Base-by-base conservation (phyloP, 2,113 vertebrate genomes). In the Seriola aureovittata region DNA sequence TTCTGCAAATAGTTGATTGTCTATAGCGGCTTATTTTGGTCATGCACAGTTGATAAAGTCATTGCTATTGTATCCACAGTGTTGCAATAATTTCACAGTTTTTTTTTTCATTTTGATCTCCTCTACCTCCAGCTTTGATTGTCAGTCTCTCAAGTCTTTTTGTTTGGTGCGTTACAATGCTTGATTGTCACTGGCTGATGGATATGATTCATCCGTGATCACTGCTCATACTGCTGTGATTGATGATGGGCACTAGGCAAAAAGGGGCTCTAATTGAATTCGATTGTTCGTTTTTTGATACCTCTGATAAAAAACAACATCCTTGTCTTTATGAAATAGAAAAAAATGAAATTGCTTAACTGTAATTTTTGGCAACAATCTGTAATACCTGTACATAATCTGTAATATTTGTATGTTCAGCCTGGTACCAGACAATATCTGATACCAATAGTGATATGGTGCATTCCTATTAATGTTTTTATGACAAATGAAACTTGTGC, bases 1-100 rank as follows among this genome's bases (percentile, higher is more conserved):
- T 75, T 90, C 85, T 86, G 85, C 57, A 48, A 73, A 82, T 59
- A 82, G 74, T 80, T 89, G 94, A 93, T 94, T 93, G 93, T 93
- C 90, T 84, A 16, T 52, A 85, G 82, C 71, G 46, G 52, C 44
- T 82, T 62, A 19, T 78, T 91, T 92, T 88, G 86, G 89, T 90
- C 86, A 89, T 89, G 89, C 90, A 87, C 78, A 75, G 77, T 80
- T 71, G 58, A 68, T 77, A 46, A 75, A 69, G 55, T 74, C 46
- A 68, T 81, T 81, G 60, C 58, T 71, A 34, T 70, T 78, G 65
- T 82, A 80, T 84, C n/a, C 13, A 84, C 78, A 70, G 75, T 78
- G 81, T 70, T 75, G 75, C 64, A 76, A 48, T 55, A 9, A 59
- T 38, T 71, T 90, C 75, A 90, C 85, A 89, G 82, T 84, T 60